Base-by-base conservation (phyloP, 1,140 invertebrate species). In the Rhagoletis pomonella region DNA sequence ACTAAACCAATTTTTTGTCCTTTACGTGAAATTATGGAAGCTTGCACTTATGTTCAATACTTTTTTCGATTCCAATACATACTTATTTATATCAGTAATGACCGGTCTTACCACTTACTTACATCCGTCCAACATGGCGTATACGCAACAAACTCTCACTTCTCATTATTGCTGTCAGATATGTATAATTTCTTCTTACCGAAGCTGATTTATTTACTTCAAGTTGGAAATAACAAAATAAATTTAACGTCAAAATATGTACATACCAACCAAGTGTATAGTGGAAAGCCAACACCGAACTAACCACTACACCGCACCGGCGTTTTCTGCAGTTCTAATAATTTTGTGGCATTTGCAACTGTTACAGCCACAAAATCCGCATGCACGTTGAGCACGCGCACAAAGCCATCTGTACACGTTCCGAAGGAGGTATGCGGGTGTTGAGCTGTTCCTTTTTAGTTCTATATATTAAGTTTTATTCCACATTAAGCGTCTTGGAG, bases 271-370 rank as follows among this genome's bases (percentile, higher is more conserved):
- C n/a, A 1, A 39, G 64, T 65, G 64, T 9, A 65, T 29, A 42
- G 29, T 69, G 42, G 12, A 69, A 12, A 14, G 39, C 29, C 42
- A 19, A 44, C 39, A 42, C 12, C 10, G 12, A 3, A 62, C 60
- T 73, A 39, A 73, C 39, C 67, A 73, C 67, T 44, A 10, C 42
- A 73, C 67, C 4, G 42, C 67, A 44, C 39, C 42, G 44, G 17
- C 73, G 73, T 81, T 81, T 81, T 81, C 17, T n/a, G n/a, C 29
- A 65, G 73, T 81, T 81, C 73, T n/a, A 81, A 81, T 81, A 81
- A 47, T 81, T 81, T 81, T 81, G 73, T 58, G 47, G 73, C 44
- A 81, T 17, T 29, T 81, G 73, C 73, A 81, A 47, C 44, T 81
- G 73, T 81, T 81, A 42, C 73, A 47, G 10, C 73, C 73, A 81